Evolutionary conservation across 1,140 invertebrate species (phyloP).

Genomic region (Danaus plexippus): DNA sequence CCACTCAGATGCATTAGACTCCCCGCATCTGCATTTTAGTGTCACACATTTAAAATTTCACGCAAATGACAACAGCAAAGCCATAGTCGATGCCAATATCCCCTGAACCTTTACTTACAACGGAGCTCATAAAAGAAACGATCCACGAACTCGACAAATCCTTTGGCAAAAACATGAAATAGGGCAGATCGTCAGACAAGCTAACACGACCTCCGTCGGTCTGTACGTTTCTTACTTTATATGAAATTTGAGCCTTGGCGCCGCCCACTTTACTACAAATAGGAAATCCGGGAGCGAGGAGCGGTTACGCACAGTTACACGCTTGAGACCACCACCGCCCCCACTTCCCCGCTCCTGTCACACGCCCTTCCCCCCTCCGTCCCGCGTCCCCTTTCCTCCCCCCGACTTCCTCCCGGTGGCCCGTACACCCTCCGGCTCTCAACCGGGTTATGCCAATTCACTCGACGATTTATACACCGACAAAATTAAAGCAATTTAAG

Average conservation of each 20-base stretch:
- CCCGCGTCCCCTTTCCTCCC: conserved; percentile 5
- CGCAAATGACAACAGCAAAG: conserved; percentile 19
- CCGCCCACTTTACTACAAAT: conserved; percentile 69
- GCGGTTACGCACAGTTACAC: conserved; percentile 73
- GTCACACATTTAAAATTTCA: conserved; percentile 29
- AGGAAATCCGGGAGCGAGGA: conserved; percentile 71
- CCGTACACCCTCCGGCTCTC: conserved; percentile 52
- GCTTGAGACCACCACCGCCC: conserved; percentile 46
- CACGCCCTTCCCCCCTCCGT: conserved; percentile 25
- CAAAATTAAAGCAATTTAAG: conserved; percentile 70
- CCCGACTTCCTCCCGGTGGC: conserved; percentile 36
- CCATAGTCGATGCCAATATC: conserved; percentile 51
- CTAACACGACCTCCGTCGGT: conserved; percentile 55
- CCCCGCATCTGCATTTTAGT: conserved; percentile 55
- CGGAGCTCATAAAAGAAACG: conserved; percentile 61
- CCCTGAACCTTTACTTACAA: conserved; percentile 55
- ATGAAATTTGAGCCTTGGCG: conserved; percentile 62
- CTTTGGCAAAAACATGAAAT: conserved; percentile 64
- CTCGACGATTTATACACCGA: conserved; percentile 70
- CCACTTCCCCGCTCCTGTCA: conserved; percentile 24
- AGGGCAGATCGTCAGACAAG: conserved; percentile 62
- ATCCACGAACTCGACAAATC: conserved; percentile 62
- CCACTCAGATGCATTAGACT: conserved; percentile 19
- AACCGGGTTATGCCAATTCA: conserved; percentile 64
- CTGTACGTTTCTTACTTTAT: conserved; percentile 58